Conservation (phyloP, 2,888 invertebrate species). For the Philaethria dido region DNA sequence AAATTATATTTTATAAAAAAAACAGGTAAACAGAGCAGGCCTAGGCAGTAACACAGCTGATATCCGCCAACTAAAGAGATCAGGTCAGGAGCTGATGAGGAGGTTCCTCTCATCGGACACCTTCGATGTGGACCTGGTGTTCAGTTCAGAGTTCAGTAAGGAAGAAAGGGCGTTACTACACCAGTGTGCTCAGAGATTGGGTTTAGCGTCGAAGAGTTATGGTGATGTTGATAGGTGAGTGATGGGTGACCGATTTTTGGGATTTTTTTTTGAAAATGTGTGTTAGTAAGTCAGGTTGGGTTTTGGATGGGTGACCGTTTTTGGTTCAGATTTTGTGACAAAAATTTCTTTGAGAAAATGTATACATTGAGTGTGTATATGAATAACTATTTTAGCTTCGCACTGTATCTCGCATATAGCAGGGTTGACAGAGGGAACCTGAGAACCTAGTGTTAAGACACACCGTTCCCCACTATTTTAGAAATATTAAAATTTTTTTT, state of each 20-base stretch:
- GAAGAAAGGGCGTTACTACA: constrained; percentile 86
- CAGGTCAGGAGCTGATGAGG: constrained; percentile 60
- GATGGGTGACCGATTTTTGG: background rate
- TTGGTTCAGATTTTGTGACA: background rate
- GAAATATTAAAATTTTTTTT: too few relatives aligned
- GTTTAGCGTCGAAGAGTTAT: constrained; percentile 79
- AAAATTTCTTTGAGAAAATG: constrained; percentile 5
- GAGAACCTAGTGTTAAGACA: too few relatives aligned
- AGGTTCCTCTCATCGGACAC: constrained; percentile 64
- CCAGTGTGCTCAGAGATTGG: constrained; percentile 71
- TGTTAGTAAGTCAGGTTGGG: too few relatives aligned
- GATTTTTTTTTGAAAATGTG: too few relatives aligned
- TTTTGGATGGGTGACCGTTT: background rate
- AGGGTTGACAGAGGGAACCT: too few relatives aligned
- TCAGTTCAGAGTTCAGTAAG: constrained; percentile 83
- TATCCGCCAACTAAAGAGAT: constrained; percentile 53
- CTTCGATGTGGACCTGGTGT: constrained; percentile 83
- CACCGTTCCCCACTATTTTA: too few relatives aligned
- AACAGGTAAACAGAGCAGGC: constrained; percentile 70
- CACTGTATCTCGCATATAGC: too few relatives aligned
- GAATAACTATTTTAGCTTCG: too few relatives aligned
- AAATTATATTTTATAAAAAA: background rate
- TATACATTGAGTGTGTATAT: too few relatives aligned
- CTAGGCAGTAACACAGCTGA: constrained; percentile 60
- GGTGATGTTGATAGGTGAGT: constrained; percentile 71